These are phyloP conservation scores for Drosophila greeni DNA, from an alignment of 2,888 invertebrate species.

Conservation along the genomic window DNA sequence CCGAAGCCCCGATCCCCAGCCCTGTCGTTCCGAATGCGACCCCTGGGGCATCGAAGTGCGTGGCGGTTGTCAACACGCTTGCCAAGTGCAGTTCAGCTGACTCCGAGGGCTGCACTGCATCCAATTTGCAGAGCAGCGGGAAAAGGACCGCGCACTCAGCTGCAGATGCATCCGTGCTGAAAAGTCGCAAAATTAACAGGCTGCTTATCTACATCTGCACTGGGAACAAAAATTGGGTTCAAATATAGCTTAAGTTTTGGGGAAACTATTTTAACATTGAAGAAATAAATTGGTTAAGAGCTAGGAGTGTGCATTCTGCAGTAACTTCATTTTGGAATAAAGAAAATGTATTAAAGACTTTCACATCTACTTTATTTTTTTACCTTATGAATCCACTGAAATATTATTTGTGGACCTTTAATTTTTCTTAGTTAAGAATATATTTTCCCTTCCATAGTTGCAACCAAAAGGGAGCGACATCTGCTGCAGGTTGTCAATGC, in stretches of 20 bases:
- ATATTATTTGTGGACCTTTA: background rate
- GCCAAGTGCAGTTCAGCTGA: constrained; percentile 44
- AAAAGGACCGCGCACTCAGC: constrained; percentile 20
- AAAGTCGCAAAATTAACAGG: constrained; percentile 7
- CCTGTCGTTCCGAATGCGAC: background rate
- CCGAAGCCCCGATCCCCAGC: background rate
- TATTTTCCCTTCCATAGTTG: background rate
- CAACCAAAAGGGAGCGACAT: constrained; percentile 30
- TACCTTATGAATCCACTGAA: too few species aligned
- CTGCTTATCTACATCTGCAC: constrained; percentile 6
- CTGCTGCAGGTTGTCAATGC: constrained; percentile 58
- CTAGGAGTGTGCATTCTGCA: background rate
- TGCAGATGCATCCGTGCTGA: constrained; percentile 15
- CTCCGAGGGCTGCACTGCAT: constrained; percentile 25
- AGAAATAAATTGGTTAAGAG: background rate
- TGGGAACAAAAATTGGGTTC: background rate
- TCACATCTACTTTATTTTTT: background rate
- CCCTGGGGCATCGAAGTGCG: constrained; percentile 21
- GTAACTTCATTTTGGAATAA: too few species aligned
- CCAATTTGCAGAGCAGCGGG: constrained; percentile 41
- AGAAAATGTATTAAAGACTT: background rate
- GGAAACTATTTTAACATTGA: background rate
- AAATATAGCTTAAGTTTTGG: background rate
- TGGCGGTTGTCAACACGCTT: constrained; percentile 55
- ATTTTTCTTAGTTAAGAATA: background rate